Evolutionary conservation across 2,888 invertebrate species (phyloP).

Genomic region (Aelia acuminata): DNA sequence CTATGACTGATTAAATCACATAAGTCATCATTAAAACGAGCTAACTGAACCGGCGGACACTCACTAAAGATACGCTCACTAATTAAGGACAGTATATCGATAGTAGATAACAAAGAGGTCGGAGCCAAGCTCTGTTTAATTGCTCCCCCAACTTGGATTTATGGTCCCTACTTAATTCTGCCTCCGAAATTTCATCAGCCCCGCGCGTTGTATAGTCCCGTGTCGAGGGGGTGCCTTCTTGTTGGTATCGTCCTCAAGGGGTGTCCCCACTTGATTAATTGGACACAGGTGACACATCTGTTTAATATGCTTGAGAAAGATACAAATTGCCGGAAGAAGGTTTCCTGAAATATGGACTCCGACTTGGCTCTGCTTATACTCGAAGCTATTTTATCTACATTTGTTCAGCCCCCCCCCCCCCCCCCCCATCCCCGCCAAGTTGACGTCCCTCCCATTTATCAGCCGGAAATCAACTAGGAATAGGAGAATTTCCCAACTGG

Average conservation of each 20-base stretch:
- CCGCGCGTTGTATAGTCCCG: neutral
- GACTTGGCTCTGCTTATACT: neutral
- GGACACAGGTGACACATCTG: neutral
- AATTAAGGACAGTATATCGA: neutral
- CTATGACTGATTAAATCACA: too few relatives aligned
- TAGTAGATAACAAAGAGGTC: neutral
- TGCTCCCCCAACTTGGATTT: neutral
- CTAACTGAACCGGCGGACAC: neutral
- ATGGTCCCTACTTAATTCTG: neutral
- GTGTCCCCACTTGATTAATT: neutral
- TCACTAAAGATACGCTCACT: neutral
- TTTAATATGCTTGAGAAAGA: neutral
- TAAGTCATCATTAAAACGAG: neutral
- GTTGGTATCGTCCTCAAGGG: neutral
- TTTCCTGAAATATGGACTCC: constrained; percentile 21
- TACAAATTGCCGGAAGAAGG: neutral
- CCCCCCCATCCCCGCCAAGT: neutral
- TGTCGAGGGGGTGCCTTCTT: neutral
- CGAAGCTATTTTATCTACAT: neutral
- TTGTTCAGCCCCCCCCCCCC: neutral
- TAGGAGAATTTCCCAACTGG: neutral
- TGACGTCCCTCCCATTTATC: neutral
- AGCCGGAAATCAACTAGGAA: neutral
- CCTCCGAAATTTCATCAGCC: neutral
- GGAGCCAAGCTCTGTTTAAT: neutral